phyloP scores from a whole-genome alignment of 2,113 vertebrate species.

The Talpa occidentalis region DNA sequence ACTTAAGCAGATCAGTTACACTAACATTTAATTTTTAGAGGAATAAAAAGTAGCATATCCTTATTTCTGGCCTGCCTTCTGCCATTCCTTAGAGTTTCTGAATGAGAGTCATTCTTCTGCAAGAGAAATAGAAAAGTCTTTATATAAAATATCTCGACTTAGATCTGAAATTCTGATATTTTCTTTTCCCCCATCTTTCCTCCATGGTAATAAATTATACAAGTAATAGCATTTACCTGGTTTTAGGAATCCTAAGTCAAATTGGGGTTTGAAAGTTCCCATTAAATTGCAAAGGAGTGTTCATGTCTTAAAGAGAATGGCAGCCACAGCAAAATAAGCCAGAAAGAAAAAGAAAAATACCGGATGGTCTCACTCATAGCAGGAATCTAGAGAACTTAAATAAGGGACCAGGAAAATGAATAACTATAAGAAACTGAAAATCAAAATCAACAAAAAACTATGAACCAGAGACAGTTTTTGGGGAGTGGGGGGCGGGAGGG shows the following conservation, averaged over 20 bases:
- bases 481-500: no score
- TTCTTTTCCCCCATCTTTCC: not conserved
- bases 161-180: not conserved
- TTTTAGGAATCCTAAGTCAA: not conserved
- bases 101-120: no score
- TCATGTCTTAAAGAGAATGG: not conserved
- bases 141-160: not conserved
- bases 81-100: not conserved
- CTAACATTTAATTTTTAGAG: not conserved
- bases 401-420: no score
- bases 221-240: not conserved
- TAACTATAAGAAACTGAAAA: no score
- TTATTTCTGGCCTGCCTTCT: constrained; percentile 1
- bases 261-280: not conserved
- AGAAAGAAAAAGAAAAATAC: no score
- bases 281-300: not conserved
- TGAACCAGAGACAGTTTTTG: no score
- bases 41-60: not conserved
- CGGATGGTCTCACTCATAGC: no score
- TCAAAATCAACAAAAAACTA: no score
- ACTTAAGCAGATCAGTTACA: not conserved
- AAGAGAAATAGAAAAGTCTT: not conserved
- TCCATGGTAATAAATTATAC: not conserved
- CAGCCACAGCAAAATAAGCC: no score
- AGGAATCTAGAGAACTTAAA: no score